A percentile compares a stretch with the other conserved stretches of the same genome.
phyloP scores from a whole-genome alignment of 53 echinoderm and acorn worm species.

The Patiria pectinifera region DNA sequence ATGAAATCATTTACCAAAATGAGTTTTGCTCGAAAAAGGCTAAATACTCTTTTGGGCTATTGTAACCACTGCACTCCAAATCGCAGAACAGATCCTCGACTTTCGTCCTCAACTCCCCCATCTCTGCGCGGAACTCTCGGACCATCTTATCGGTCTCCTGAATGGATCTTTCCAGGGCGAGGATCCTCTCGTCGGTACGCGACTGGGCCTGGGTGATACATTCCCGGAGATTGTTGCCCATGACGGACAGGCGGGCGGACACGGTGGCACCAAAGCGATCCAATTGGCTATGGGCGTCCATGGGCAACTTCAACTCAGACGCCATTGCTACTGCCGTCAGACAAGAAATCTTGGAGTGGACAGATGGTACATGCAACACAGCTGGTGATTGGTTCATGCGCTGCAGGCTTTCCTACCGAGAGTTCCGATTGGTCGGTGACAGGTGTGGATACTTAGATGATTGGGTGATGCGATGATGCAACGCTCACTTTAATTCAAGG shows the following conservation, averaged over 20 bases:
- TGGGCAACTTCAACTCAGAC: neutral
- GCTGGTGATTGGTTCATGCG: neutral
- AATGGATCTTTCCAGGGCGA: neutral
- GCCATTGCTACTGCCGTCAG: neutral
- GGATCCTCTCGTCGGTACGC: neutral
- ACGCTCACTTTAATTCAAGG: neutral
- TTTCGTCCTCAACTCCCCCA: neutral
- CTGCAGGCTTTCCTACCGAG: neutral
- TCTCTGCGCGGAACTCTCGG: neutral
- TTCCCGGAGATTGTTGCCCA: constrained; percentile 21
- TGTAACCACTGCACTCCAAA: constrained; percentile 14
- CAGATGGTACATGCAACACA: neutral
- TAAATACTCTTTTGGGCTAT: neutral
- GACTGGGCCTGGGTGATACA: neutral
- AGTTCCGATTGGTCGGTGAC: neutral
- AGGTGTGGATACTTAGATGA: neutral
- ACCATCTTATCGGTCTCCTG: neutral
- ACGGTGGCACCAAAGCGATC: constrained; percentile 4
- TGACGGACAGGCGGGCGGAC: constrained; percentile 22
- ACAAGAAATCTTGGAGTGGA: neutral
- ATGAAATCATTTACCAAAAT: constrained; percentile 25
- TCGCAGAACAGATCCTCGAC: constrained; percentile 10
- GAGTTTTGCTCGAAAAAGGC: neutral
- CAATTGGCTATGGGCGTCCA: constrained; percentile 18
- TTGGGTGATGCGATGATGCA: neutral